Evolutionary conservation across 2,888 invertebrate species (phyloP).

Genomic region (Linyphia triangularis): DNA sequence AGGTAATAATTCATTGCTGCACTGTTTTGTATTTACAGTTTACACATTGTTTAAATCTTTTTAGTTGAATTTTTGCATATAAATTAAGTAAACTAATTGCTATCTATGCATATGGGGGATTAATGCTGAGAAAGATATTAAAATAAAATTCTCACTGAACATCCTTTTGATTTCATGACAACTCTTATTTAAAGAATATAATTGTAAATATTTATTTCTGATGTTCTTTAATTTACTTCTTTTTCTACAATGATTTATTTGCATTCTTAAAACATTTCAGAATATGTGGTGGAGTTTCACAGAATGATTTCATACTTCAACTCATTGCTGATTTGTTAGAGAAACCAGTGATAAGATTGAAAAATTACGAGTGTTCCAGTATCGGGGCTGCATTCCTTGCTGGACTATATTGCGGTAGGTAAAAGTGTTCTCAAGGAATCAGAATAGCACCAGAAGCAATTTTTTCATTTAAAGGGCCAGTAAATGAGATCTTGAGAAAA

Average conservation of each 20-base stretch:
- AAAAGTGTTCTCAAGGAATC: not conserved
- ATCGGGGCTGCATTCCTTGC: conserved; percentile 92
- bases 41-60: not conserved
- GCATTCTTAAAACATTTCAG: conserved; percentile 82
- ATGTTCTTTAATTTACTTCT: too few species aligned
- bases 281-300: conserved; percentile 97
- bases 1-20: conserved; percentile 5
- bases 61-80: not conserved
- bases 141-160: not conserved
- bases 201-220: too few species aligned
- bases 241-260: too few species aligned
- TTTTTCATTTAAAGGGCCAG: too few species aligned
- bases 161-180: too few species aligned
- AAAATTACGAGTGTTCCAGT: conserved; percentile 89
- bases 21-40: not conserved
- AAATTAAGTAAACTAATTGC: not conserved
- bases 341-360: conserved; percentile 87
- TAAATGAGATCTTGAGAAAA: too few species aligned
- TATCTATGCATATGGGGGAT: not conserved
- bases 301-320: conserved; percentile 94
- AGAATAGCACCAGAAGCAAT: not conserved
- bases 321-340: conserved; percentile 90
- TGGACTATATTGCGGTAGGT: conserved; percentile 86
- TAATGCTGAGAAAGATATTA: not conserved
- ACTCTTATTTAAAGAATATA: too few species aligned